Percentiles rank a stretch among this genome's conserved stretches.
phyloP scores from a whole-genome alignment of 2,888 invertebrate species.

The Agrochola lychnidis region DNA sequence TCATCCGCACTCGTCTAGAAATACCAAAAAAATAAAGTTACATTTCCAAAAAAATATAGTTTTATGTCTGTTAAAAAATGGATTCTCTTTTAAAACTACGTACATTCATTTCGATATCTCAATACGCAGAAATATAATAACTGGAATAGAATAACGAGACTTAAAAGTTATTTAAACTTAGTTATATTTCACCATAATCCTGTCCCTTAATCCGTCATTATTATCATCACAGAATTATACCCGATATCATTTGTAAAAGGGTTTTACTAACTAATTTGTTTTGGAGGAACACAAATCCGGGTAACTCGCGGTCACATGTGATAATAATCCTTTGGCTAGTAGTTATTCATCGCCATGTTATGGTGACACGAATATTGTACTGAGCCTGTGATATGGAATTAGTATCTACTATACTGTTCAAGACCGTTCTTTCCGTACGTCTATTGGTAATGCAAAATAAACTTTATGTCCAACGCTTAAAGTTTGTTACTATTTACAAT shows the following conservation, averaged over 20 bases:
- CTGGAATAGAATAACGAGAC: not conserved
- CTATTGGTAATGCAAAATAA: too few relatives aligned
- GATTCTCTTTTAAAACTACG: slow-evolving; percentile 6
- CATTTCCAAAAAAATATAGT: not conserved
- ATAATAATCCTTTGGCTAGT: slow-evolving; percentile 22
- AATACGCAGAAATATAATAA: not conserved
- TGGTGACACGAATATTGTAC: not conserved
- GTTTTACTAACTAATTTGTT: slow-evolving; percentile 54
- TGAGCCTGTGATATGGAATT: not conserved
- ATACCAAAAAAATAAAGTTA: not conserved
- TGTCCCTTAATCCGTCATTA: slow-evolving; percentile 26
- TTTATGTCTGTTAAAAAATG: slow-evolving; percentile 19
- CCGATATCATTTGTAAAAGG: slow-evolving; percentile 51
- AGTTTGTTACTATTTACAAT: too few relatives aligned
- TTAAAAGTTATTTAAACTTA: slow-evolving; percentile 22
- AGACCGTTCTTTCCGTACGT: too few relatives aligned
- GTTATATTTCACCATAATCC: slow-evolving; percentile 45
- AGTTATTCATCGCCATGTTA: slow-evolving; percentile 23
- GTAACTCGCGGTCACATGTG: slow-evolving; percentile 23
- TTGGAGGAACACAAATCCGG: slow-evolving; percentile 38
- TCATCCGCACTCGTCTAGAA: not conserved
- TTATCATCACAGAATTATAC: slow-evolving; percentile 34
- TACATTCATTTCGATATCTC: slow-evolving; percentile 16
- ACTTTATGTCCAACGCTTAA: too few relatives aligned
- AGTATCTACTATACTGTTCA: not conserved